Conservation (phyloP, 2,888 invertebrate genomes). For the Xestobium rufovillosum region DNA sequence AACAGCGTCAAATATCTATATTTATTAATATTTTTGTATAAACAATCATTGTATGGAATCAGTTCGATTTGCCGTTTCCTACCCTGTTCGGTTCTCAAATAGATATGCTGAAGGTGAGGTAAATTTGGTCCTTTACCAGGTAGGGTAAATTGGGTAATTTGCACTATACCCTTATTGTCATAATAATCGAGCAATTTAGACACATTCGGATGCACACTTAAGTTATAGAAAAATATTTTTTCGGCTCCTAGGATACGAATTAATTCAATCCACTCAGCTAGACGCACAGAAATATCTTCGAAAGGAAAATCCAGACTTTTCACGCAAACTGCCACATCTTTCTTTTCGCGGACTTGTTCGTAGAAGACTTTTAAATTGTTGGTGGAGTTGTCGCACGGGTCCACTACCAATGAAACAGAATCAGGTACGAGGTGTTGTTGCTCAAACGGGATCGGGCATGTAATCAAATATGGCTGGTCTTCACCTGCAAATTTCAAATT, state of each 20-base stretch:
- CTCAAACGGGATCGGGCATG: constrained; percentile 70
- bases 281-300: constrained; percentile 72
- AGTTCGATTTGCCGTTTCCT: constrained; percentile 87
- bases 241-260: constrained; percentile 76
- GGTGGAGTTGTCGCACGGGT: constrained; percentile 69
- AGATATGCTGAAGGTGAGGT: constrained; percentile 73
- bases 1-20: constrained; percentile 78
- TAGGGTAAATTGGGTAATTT: constrained; percentile 69
- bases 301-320: constrained; percentile 84
- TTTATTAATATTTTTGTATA: constrained; percentile 78
- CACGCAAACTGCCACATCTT: constrained; percentile 81
- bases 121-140: constrained; percentile 81
- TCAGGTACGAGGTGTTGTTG: constrained; percentile 61
- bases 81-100: constrained; percentile 73
- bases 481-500: too few species aligned
- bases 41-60: constrained; percentile 88
- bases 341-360: constrained; percentile 58
- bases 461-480: constrained; percentile 73
- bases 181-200: constrained; percentile 56
- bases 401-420: constrained; percentile 74
- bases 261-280: constrained; percentile 88
- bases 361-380: constrained; percentile 72
- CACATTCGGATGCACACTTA: constrained; percentile 80
- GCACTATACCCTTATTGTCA: constrained; percentile 42
- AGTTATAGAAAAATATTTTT: constrained; percentile 79